phyloP scores from a whole-genome alignment of 2,797 vertebrate genomes.

The Chromis chromis region DNA sequence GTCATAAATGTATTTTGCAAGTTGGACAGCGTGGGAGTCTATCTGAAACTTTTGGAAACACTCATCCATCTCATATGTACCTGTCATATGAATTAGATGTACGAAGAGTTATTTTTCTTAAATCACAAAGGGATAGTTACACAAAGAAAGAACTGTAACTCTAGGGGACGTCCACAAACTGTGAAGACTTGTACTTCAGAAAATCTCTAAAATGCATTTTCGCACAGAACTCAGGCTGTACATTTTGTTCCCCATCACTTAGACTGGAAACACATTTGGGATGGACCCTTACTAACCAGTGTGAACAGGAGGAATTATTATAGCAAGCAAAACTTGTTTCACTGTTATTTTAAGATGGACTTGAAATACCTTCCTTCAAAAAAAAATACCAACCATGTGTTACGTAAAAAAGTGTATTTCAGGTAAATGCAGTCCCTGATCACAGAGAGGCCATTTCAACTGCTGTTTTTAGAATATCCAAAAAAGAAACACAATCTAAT shows the following conservation, averaged over 20 bases:
- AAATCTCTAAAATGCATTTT: background rate
- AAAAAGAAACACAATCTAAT: conserved; percentile 39
- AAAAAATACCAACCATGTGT: background rate
- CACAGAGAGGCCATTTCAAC: conserved; percentile 13
- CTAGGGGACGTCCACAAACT: background rate
- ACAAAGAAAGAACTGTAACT: background rate
- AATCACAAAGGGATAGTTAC: no score
- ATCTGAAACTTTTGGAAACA: no score
- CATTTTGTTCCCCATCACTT: background rate
- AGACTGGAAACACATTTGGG: background rate
- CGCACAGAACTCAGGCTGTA: background rate
- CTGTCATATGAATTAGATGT: no score
- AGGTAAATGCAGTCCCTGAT: conserved; percentile 1
- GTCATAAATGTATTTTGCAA: no score
- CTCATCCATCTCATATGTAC: no score
- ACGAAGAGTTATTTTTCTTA: no score
- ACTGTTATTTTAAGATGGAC: background rate
- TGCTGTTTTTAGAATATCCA: conserved; percentile 52
- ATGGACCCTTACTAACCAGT: background rate
- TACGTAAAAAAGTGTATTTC: conserved; percentile 3
- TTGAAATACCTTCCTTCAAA: background rate
- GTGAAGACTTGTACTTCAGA: background rate
- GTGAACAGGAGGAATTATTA: background rate
- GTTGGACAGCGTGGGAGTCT: no score
- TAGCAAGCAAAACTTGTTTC: background rate